Conservation (phyloP, 2,888 invertebrate genomes). For the Diaprepes abbreviatus region DNA sequence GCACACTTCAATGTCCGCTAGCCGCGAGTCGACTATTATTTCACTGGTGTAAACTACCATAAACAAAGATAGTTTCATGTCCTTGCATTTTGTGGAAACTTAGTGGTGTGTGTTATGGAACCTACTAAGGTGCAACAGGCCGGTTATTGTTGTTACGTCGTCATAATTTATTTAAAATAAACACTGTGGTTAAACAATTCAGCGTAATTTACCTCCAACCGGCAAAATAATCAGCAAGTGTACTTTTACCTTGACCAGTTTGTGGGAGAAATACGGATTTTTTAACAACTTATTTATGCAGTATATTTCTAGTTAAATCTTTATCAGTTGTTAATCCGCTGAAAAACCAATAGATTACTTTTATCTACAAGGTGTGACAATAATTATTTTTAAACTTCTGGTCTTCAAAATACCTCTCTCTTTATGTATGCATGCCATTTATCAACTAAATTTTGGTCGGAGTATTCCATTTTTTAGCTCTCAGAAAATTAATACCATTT, state of each 20-base stretch:
- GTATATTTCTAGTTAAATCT: no score
- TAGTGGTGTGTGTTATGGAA: constrained; percentile 33
- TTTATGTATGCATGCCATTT: no score
- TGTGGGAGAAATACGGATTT: background rate
- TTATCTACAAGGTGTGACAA: no score
- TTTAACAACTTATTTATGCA: background rate
- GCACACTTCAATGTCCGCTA: background rate
- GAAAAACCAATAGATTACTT: no score
- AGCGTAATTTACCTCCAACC: background rate
- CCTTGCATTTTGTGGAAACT: constrained; percentile 45
- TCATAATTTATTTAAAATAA: background rate
- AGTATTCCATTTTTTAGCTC: no score
- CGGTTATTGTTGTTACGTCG: background rate
- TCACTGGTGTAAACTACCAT: constrained; percentile 44
- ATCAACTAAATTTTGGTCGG: no score
- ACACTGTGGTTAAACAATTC: background rate
- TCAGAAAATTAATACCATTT: no score
- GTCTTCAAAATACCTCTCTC: no score
- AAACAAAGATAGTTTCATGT: constrained; percentile 38
- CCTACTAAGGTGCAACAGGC: constrained; percentile 15
- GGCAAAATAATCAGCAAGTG: background rate
- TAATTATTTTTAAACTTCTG: no score
- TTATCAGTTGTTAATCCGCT: no score
- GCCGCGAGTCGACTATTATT: constrained; percentile 35
- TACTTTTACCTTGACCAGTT: background rate